Percentiles rank a stretch among this genome's conserved stretches.
Evolutionary conservation across 2,113 vertebrate species (phyloP).

Genomic region (Chloroceryle aenea): DNA sequence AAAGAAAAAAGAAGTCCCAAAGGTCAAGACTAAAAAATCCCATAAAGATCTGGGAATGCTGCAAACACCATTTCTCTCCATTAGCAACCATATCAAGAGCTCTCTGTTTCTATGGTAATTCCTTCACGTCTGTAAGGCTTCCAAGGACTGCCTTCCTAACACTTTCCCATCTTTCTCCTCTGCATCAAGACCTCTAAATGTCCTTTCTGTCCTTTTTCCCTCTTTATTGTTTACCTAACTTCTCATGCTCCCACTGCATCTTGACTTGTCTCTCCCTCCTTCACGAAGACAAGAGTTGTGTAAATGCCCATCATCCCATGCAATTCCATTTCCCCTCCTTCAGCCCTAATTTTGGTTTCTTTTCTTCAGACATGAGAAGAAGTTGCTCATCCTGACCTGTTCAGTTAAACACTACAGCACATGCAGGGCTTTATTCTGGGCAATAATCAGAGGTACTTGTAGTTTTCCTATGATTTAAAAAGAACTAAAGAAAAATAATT

Average conservation of each 20-base stretch:
- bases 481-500: background rate
- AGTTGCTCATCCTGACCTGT: background rate
- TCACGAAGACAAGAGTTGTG: background rate
- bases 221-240: background rate
- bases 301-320: background rate
- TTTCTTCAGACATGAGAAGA: background rate
- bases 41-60: background rate
- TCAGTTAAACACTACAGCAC: background rate
- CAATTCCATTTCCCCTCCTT: background rate
- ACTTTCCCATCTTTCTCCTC: background rate
- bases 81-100: background rate
- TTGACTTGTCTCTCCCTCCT: background rate
- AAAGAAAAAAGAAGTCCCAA: background rate
- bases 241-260: background rate
- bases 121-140: background rate
- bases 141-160: background rate
- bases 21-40: background rate
- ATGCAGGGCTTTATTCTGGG: background rate
- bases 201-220: background rate
- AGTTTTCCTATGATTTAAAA: background rate
- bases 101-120: background rate
- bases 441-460: background rate
- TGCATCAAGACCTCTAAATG: background rate
- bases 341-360: background rate
- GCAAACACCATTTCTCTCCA: background rate